Conservation (phyloP, 2,113 vertebrate genomes). For the Hippocampus zosterae region DNA sequence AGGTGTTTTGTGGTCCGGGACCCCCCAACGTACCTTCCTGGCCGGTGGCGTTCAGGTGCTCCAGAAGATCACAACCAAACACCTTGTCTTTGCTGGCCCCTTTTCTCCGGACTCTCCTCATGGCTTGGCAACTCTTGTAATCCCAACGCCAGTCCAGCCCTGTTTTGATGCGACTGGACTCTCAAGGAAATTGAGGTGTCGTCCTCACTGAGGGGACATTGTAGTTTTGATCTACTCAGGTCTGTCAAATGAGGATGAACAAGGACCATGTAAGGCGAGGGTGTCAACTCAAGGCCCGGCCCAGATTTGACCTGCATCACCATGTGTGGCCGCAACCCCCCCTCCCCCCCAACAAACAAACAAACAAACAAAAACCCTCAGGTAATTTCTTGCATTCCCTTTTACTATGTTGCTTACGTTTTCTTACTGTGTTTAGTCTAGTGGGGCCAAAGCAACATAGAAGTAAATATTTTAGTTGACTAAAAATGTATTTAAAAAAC, state of each 20-base stretch:
- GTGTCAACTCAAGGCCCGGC: neutral
- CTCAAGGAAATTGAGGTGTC: slow-evolving; percentile 6
- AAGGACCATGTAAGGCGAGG: neutral
- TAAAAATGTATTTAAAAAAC: no score
- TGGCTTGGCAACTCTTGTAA: slow-evolving; percentile 49
- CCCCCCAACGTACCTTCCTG: slow-evolving; percentile 79
- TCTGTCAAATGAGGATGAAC: slow-evolving; percentile 34
- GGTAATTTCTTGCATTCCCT: no score
- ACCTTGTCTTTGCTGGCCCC: slow-evolving; percentile 79
- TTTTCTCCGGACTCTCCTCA: slow-evolving; percentile 83
- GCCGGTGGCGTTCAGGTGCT: slow-evolving; percentile 76
- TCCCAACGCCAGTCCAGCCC: slow-evolving; percentile 30
- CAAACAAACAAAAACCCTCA: no score
- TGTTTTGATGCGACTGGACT: slow-evolving; percentile 5
- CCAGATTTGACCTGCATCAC: no score
- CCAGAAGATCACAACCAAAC: slow-evolving; percentile 86
- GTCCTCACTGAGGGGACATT: slow-evolving; percentile 32
- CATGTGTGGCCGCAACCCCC: no score
- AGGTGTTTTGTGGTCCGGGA: neutral
- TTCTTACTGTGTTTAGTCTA: no score
- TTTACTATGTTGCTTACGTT: no score
- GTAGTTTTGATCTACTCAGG: neutral
- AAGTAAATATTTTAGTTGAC: no score
- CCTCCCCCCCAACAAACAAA: no score
- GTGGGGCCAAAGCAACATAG: no score